phyloP scores from a whole-genome alignment of 2,888 invertebrate genomes.

The Hyppa rectilinea region DNA sequence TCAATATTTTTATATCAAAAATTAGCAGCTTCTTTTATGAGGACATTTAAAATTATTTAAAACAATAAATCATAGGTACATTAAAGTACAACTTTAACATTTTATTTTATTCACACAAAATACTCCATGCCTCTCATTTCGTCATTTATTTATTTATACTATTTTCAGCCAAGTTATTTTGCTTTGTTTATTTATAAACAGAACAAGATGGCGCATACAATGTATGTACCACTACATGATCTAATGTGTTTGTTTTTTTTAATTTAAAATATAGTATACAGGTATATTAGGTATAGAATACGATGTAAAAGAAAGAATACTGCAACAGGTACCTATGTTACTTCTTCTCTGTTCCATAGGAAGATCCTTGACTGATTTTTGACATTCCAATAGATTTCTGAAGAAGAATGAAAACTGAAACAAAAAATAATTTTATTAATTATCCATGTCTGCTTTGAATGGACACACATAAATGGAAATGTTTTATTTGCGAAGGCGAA shows the following conservation, averaged over 20 bases:
- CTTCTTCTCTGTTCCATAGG: conserved; percentile 93
- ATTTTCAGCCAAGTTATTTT: conserved; percentile 42
- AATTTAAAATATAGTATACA: conserved; percentile 60
- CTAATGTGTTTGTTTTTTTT: conserved; percentile 36
- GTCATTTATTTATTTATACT: conserved; percentile 48
- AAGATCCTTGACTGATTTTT: conserved; percentile 95
- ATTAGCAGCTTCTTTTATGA: conserved; percentile 27
- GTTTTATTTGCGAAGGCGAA: too few relatives aligned
- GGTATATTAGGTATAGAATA: conserved; percentile 64
- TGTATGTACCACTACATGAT: conserved; percentile 51
- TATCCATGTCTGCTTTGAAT: not conserved
- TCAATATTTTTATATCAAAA: conserved; percentile 39
- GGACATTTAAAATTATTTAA: conserved; percentile 32
- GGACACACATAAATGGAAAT: not conserved
- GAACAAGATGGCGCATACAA: conserved; percentile 47
- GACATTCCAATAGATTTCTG: conserved; percentile 96
- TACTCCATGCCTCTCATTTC: conserved; percentile 42
- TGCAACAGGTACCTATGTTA: conserved; percentile 77
- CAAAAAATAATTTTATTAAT: conserved; percentile 57
- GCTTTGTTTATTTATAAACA: conserved; percentile 38
- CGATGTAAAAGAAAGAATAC: conserved; percentile 60
- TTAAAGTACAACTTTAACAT: conserved; percentile 51
- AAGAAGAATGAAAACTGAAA: conserved; percentile 94
- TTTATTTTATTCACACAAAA: conserved; percentile 50
- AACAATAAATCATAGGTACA: conserved; percentile 40